Conservation (phyloP, 2,797 vertebrate genomes). For the Chelmon rostratus region DNA sequence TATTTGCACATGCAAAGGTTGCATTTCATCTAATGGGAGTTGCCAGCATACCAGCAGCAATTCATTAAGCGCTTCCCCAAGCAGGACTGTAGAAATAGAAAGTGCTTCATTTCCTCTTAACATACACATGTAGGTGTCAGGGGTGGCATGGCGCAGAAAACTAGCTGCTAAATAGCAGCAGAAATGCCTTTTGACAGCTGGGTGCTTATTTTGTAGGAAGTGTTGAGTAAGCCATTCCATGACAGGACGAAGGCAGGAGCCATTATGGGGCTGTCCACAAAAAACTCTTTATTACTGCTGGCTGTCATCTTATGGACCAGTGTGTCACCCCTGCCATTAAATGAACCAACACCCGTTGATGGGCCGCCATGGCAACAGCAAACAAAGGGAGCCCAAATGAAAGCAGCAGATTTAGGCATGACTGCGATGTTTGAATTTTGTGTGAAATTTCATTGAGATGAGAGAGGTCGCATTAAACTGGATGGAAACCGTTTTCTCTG, state of each 20-base stretch:
- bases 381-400: conserved; percentile 63
- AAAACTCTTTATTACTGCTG: conserved; percentile 66
- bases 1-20: conserved; percentile 34
- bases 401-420: conserved; percentile 43
- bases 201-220: conserved; percentile 62
- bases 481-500: conserved; percentile 29
- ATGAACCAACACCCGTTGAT: conserved; percentile 56
- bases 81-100: conserved; percentile 63
- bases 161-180: conserved; percentile 55
- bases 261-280: conserved; percentile 58
- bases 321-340: conserved; percentile 72
- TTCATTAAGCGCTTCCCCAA: conserved; percentile 35
- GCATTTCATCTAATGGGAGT: conserved; percentile 43
- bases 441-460: conserved; percentile 54
- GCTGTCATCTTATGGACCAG: conserved; percentile 67
- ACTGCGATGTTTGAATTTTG: conserved; percentile 41
- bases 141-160: conserved; percentile 33
- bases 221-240: conserved; percentile 67
- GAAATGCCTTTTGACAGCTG: conserved; percentile 65
- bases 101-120: conserved; percentile 65
- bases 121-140: conserved; percentile 66
- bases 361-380: conserved; percentile 69
- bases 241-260: conserved; percentile 57
- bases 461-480: conserved; percentile 42
- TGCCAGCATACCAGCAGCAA: conserved; percentile 46